Base-by-base conservation (phyloP, 2,113 vertebrate genomes). In the Vombatus ursinus region DNA sequence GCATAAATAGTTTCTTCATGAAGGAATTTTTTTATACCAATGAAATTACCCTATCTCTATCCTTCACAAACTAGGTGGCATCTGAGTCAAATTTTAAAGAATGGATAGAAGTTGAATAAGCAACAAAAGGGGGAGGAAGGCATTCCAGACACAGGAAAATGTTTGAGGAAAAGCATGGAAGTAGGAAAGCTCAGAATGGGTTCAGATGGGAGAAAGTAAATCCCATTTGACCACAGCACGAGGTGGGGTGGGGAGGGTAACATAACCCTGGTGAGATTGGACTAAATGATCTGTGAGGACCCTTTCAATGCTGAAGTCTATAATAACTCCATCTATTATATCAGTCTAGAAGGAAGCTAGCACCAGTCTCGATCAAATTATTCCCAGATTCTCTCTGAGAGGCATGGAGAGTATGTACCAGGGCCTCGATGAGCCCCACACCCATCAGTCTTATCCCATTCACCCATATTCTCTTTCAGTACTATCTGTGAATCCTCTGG, bases 311-410 rank as follows among this genome's bases (percentile, higher is more conserved):
- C 26, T 61, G 10, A 31, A 61, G 57, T 61, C 57, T 61, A 31
- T 61, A 61, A 61, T 61, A 61, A 31, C 57, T 31, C 28, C 57
- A 31, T 12, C 28, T 61, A 61, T 61, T 61, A 31, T 31, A 61
- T 61, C 28, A 31, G 2, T 25, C 9, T 31, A 61, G 28, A 61
- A 61, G 57, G 57, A 61, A 61, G 57, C 57, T 31, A 61, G 57
- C 57, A 49, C 44, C 19, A 22, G 92, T 12, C 19, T 14, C 0
- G 24, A 31, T 14, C 0, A 5, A 22, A 31, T 3, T 0, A 1
- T 49, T 6, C 37, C 22, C 52, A 50, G 8, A 12, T 1, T 0
- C 7, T 12, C 7, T 8, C 22, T 6, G 14, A 0, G 52, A 48
- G 8, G 61, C n/a, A 1, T 90, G 26, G 53, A n/a, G 68, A 89